Base-by-base conservation (phyloP, 1,140 invertebrate species). In the Ctenoplectra terminalis region DNA sequence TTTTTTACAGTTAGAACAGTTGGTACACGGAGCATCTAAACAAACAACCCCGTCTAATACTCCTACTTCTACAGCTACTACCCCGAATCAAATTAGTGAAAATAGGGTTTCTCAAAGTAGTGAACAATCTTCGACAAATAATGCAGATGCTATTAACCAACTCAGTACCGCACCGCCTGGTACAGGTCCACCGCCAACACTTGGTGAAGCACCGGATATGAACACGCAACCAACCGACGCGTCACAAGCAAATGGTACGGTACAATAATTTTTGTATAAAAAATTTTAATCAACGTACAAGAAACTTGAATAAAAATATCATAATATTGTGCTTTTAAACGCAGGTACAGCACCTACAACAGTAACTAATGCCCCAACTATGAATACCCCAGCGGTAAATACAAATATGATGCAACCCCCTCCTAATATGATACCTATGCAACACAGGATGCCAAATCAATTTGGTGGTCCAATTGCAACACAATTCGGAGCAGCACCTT, bases 401-500 rank as follows among this genome's bases (percentile, higher is more conserved):
- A 89, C 94, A n/a, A 95, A 94, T 73, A 94, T 94, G 85, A 94
- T 95, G 92, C 94, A 94, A 89, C 94, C 95, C 23, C 94, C 94
- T n/a, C 94, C 94, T 43, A 94, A 93, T 81, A 94, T 94, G 92
- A 92, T 95, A 85, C 94, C 94, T 66, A 95, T 95, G 82, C 94
- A 94, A 60, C 95, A 94, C 46, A 94, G 95, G 60, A 95, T 96
- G 94, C 95, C 95, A 79, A 93, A 90, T 70, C 93, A 95, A 43
- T 95, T 95, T 89, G 94, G 94, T 43, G 95, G 94, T 3, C 95
- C 95, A 92, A 88, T 94, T 93, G 81, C 94, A 92, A 81, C 90
- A 34, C 93, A 93, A 34, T 95, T 96, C 89, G 95, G 95, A 48
- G 94, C 94, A 80, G 95, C 96, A 3, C 96, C 96, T 2, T 96